Base-by-base conservation (phyloP, 2,888 invertebrate species). In the Linyphia triangularis region DNA sequence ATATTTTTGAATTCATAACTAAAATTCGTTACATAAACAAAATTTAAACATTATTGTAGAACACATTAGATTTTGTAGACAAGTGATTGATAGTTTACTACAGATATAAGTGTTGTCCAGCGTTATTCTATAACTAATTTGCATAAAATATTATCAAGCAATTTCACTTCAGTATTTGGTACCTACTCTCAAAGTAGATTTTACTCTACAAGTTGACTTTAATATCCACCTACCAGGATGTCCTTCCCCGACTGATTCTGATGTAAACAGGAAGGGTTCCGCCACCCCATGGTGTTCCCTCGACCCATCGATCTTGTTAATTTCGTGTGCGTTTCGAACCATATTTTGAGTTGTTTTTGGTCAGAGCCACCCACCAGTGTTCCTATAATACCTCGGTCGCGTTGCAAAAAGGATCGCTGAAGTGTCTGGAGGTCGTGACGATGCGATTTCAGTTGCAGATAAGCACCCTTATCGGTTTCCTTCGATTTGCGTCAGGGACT, bases 241-340 rank as follows among this genome's bases (percentile, higher is more conserved):
- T 92, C 99, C 98, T 94, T 98, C 98, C 92, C 98, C 98, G 91
- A 99, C 98, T 79, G 98, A 98, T 94, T 99, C 98, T 30, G 98
- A 98, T 91, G 98, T 98, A 94, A 99, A 99, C 90, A 99, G 95
- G 94, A 99, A 98, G 92, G 96, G 95, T 92, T 97, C 96, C n/a
- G 72, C 88, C 4, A 59, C 51, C 5, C 89, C 89, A 26, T 79
- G 78, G 7, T 89, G 89, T 28, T 89, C 89, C 70, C 79, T 84
- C 26, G 81, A 86, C 1, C 89, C 89, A 33, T 89, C 89, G 7
- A 51, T 28, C 13, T 22, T n/a, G n/a, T 43, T 43, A 1, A 5
- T 28, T 9, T 77, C 51, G 24, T 63, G 51, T 13, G 26, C 84
- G 84, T 89, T 89, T 67, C 84, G 65, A n/a, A 89, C 89, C 82